Evolutionary conservation across 2,888 invertebrate species (phyloP).

Genomic region (Argyra leucocephala): DNA sequence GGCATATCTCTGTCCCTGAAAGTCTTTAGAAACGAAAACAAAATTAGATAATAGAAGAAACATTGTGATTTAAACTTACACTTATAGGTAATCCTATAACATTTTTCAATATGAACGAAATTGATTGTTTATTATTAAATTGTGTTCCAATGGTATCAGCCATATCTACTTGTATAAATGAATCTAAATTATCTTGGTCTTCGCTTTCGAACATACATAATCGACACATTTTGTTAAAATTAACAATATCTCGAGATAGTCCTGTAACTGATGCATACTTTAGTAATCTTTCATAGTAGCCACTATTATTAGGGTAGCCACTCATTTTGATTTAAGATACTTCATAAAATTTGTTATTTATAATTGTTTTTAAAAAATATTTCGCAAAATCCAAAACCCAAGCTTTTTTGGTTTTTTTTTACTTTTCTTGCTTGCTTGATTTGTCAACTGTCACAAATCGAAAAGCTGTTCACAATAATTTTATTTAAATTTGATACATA

Average conservation of each 20-base stretch:
- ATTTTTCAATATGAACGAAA: background rate
- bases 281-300: background rate
- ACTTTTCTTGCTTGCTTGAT: too few relatives aligned
- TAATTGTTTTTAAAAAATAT: too few relatives aligned
- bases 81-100: background rate
- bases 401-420: too few relatives aligned
- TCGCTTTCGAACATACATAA: slow-evolving; percentile 1
- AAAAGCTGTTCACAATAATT: too few relatives aligned
- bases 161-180: background rate
- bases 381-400: too few relatives aligned
- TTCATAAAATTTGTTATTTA: background rate
- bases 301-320: background rate
- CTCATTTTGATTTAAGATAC: background rate
- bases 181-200: background rate
- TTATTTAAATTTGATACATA: too few relatives aligned
- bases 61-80: background rate
- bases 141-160: background rate
- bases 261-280: background rate
- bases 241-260: background rate
- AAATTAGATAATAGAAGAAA: background rate
- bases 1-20: background rate
- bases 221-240: background rate
- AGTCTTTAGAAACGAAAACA: background rate
- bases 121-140: background rate
- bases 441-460: too few relatives aligned